phyloP scores from a whole-genome alignment of 2,888 invertebrate species.

The Leptopilina drosophilae region DNA sequence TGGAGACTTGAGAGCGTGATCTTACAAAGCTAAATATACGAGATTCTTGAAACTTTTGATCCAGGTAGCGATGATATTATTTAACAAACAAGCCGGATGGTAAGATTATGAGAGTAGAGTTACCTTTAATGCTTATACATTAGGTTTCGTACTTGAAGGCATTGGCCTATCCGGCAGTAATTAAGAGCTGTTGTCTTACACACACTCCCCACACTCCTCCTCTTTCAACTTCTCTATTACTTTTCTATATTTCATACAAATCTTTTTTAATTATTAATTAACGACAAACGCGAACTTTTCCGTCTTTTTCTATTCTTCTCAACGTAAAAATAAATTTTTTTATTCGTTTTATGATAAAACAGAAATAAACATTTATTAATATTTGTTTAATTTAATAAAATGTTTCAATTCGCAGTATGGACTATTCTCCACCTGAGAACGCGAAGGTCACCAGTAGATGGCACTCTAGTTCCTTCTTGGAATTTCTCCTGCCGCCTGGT shows the following conservation, averaged over 20 bases:
- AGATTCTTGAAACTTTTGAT: constrained; percentile 37
- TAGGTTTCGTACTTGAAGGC: constrained; percentile 58
- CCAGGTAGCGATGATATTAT: constrained; percentile 70
- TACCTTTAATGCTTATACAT: constrained; percentile 69
- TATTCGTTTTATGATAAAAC: too few relatives aligned
- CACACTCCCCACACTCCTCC: constrained; percentile 49
- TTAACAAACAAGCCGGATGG: constrained; percentile 76
- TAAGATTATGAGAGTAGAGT: constrained; percentile 70
- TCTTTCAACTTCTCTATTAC: constrained; percentile 43
- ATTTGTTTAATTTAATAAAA: too few relatives aligned
- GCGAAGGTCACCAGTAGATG: too few relatives aligned
- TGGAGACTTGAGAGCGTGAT: constrained; percentile 1
- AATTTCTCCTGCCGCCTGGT: too few relatives aligned
- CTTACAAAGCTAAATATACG: constrained; percentile 10
- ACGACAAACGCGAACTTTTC: too few relatives aligned
- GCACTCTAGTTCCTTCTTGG: too few relatives aligned
- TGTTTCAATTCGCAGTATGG: too few relatives aligned
- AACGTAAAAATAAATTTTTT: too few relatives aligned
- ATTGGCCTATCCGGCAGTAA: constrained; percentile 66
- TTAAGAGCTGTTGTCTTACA: constrained; percentile 74
- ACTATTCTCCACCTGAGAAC: too few relatives aligned
- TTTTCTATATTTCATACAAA: not conserved
- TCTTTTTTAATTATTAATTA: too few relatives aligned
- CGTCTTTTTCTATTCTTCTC: too few relatives aligned
- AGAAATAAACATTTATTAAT: too few relatives aligned